A percentile compares a stretch with the other conserved stretches of the same genome.
phyloP scores from a whole-genome alignment of 1,140 invertebrate species.

The Drosophila dunni region DNA sequence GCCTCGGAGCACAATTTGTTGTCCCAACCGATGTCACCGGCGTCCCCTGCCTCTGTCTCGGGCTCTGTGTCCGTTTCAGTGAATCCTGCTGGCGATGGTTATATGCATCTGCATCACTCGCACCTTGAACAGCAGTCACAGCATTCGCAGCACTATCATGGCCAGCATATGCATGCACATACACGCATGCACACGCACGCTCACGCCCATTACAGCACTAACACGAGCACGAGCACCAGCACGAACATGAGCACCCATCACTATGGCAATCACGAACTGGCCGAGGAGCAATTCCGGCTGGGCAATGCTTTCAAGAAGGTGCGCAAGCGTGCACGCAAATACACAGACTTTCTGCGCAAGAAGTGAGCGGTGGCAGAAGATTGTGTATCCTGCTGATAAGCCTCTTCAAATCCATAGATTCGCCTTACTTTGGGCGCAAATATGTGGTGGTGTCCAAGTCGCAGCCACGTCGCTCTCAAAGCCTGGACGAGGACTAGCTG shows the following conservation, averaged over 20 bases:
- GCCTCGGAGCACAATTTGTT: constrained; percentile 78
- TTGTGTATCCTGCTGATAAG: constrained; percentile 23
- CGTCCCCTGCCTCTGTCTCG: constrained; percentile 61
- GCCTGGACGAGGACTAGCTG: constrained; percentile 76
- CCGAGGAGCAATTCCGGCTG: constrained; percentile 74
- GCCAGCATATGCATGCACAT: constrained; percentile 43
- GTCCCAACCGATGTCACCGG: constrained; percentile 71
- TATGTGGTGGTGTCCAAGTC: constrained; percentile 78
- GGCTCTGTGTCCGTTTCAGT: constrained; percentile 48
- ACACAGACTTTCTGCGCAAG: constrained; percentile 82
- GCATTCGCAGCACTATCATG: constrained; percentile 38
- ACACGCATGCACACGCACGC: constrained; percentile 52
- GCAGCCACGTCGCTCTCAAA: constrained; percentile 60
- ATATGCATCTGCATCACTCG: constrained; percentile 71
- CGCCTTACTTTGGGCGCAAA: constrained; percentile 79
- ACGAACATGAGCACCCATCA: constrained; percentile 40
- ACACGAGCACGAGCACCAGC: constrained; percentile 46
- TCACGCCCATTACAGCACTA: constrained; percentile 46
- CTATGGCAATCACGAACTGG: constrained; percentile 43
- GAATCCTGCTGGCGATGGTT: constrained; percentile 71
- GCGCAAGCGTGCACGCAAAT: constrained; percentile 83
- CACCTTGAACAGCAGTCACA: constrained; percentile 51
- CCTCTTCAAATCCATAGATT: constrained; percentile 60
- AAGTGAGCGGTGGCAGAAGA: constrained; percentile 65
- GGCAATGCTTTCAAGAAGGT: constrained; percentile 78